Base-by-base conservation (phyloP, 53 echinoderm and acorn worm genomes). In the Antedon mediterranea region DNA sequence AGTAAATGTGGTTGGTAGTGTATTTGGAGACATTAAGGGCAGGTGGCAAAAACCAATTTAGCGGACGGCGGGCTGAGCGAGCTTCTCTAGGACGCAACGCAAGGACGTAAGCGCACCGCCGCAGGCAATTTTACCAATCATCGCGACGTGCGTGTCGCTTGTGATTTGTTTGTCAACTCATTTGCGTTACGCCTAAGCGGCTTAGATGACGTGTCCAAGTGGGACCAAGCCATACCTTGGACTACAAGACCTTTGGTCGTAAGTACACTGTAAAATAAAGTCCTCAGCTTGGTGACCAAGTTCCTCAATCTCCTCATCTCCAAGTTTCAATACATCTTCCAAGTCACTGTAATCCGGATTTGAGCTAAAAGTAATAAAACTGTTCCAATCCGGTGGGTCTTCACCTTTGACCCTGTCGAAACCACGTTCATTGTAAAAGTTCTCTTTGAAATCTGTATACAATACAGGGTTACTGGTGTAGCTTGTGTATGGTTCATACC, bases 251-350 rank as follows among this genome's bases (percentile, higher is more conserved):
- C 32, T 71, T 33, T 85, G 85, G 32, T 85, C 85, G 26, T 85
- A 85, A 43, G 85, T 85, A 33, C 85, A 85, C 75, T 85, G 79
- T 72, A 85, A 42, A 33, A 85, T 85, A 71, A 85, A 85, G 37
- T 85, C 85, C 5, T 80, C 85, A 15, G 33, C 4, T 71, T 85
- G 85, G 41, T 85, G 85, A 18, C 85, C 85, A 23, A 32, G 76
- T 31, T 75, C 43, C 26, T 28, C 30, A n/a, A 85, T 74, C 71
- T 85, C 80, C 7, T 75, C 76, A 30, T 9, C 30, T 20, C 71
- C 70, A 28, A 85, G 75, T 18, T 72, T 72, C 0, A 79, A 30
- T 15, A 80, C 80, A n/a, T 76, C 43, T 23, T 76, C 34, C 28
- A 85, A 75, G 34, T 85, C 85, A 29, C 75, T 74, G 76, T 85